Conservation (phyloP, 1,140 invertebrate genomes). For the Contarinia nasturtii region DNA sequence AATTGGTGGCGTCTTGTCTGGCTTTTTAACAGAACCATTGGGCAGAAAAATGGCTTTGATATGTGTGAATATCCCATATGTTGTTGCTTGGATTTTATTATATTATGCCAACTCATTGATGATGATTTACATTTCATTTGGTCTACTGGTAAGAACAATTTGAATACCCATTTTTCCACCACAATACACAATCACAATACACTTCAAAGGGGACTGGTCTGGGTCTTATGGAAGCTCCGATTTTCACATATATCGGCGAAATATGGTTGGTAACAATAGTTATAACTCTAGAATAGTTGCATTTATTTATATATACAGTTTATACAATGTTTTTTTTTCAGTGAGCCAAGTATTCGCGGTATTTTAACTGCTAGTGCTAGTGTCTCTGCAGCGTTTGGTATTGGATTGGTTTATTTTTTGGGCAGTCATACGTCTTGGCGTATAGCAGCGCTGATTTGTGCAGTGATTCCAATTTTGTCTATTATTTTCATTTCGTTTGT, state of each 20-base stretch:
- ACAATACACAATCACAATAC: too few relatives aligned
- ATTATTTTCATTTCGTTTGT: conserved; percentile 36
- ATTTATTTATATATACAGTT: neutral
- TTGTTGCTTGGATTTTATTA: conserved; percentile 42
- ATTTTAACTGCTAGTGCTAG: conserved; percentile 42
- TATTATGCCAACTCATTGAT: conserved; percentile 32
- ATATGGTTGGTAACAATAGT: conserved; percentile 19
- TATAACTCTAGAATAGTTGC: neutral
- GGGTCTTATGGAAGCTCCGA: conserved; percentile 33
- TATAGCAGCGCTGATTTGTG: conserved; percentile 35
- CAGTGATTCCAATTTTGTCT: conserved; percentile 34
- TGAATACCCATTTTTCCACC: too few relatives aligned
- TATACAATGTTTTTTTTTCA: conserved; percentile 8
- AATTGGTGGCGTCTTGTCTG: conserved; percentile 39
- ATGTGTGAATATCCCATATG: conserved; percentile 43
- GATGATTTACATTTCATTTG: conserved; percentile 13
- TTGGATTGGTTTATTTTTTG: conserved; percentile 39
- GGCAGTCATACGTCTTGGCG: conserved; percentile 44
- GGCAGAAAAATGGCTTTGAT: conserved; percentile 44
- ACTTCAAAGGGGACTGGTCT: conserved; percentile 30
- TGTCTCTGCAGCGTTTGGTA: conserved; percentile 38
- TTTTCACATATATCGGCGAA: conserved; percentile 32
- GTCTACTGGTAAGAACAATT: too few relatives aligned
- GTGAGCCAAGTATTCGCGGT: conserved; percentile 44
- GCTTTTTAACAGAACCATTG: conserved; percentile 39